A percentile compares a stretch with the other conserved stretches of the same genome.
phyloP scores from a whole-genome alignment of 2,797 vertebrate species.

The Merluccius polli region DNA sequence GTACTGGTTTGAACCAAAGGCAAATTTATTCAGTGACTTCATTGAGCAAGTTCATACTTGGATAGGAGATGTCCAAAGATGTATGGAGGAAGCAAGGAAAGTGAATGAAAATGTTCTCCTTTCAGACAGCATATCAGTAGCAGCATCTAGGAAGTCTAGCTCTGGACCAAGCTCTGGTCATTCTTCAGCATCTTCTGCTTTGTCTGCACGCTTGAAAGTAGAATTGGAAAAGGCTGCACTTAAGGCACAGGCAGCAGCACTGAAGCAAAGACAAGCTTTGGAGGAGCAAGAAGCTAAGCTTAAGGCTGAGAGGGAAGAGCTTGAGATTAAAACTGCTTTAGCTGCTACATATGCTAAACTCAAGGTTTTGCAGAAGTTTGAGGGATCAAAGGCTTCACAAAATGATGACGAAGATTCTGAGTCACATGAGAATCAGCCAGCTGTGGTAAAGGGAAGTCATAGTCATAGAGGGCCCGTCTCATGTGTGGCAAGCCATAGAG shows the following conservation, averaged over 20 bases:
- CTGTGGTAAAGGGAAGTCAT: no score
- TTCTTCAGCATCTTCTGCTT: neutral
- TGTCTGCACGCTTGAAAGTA: neutral
- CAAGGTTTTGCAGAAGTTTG: neutral
- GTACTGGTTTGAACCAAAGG: neutral
- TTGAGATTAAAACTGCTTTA: constrained; percentile 5
- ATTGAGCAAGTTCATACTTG: neutral
- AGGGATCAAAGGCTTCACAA: neutral
- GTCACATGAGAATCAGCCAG: no score
- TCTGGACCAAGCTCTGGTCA: no score
- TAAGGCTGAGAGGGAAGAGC: neutral
- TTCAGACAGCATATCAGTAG: neutral
- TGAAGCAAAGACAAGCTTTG: constrained; percentile 1
- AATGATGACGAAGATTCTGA: no score
- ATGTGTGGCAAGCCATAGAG: no score
- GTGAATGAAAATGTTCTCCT: neutral
- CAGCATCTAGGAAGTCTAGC: no score
- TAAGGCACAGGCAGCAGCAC: neutral
- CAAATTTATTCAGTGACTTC: neutral
- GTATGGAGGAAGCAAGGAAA: neutral
- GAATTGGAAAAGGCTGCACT: constrained; percentile 9
- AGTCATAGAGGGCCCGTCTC: no score
- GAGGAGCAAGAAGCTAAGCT: constrained; percentile 2
- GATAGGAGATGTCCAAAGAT: neutral
- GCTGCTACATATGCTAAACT: constrained; percentile 10